These are phyloP conservation scores for Melinaea menophilus DNA, from an alignment of 2,888 invertebrate genomes.

Conservation along the genomic window DNA sequence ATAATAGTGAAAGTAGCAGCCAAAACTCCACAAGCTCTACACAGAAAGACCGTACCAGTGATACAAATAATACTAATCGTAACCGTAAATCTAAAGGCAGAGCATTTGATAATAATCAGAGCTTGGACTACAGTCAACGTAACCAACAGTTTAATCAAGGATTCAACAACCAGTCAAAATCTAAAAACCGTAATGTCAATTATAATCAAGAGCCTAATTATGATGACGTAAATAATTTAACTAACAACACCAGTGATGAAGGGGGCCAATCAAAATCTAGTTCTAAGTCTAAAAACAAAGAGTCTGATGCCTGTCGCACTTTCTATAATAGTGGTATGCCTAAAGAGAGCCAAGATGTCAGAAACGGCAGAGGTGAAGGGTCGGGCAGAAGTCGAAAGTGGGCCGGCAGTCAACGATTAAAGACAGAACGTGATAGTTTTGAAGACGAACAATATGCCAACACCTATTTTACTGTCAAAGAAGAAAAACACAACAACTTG, in stretches of 20 bases:
- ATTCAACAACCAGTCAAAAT: conserved; percentile 26
- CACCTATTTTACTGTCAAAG: conserved; percentile 51
- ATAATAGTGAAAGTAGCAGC: conserved; percentile 21
- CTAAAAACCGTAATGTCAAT: conserved; percentile 29
- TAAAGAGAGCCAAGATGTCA: conserved; percentile 59
- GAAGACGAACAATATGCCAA: conserved; percentile 70
- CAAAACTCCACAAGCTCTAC: conserved; percentile 17
- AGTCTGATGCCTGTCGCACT: conserved; percentile 54
- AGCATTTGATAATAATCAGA: conserved; percentile 35
- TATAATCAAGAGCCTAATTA: conserved; percentile 26
- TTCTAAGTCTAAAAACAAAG: conserved; percentile 57
- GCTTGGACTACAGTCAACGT: conserved; percentile 33
- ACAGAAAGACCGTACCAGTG: conserved; percentile 20
- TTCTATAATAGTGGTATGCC: conserved; percentile 65
- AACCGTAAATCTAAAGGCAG: conserved; percentile 37
- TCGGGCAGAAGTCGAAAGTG: conserved; percentile 52
- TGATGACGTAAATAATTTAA: conserved; percentile 31
- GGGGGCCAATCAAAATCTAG: conserved; percentile 54
- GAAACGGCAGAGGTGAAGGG: conserved; percentile 54
- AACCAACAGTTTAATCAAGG: conserved; percentile 33
- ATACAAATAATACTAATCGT: conserved; percentile 32
- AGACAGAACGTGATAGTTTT: conserved; percentile 50
- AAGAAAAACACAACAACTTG: conserved; percentile 45
- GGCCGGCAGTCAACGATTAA: conserved; percentile 57
- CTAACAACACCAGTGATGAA: conserved; percentile 39